A percentile compares a stretch with the other conserved stretches of the same genome.
phyloP scores from a whole-genome alignment of 2,888 invertebrate genomes.

The Lymantria monacha region DNA sequence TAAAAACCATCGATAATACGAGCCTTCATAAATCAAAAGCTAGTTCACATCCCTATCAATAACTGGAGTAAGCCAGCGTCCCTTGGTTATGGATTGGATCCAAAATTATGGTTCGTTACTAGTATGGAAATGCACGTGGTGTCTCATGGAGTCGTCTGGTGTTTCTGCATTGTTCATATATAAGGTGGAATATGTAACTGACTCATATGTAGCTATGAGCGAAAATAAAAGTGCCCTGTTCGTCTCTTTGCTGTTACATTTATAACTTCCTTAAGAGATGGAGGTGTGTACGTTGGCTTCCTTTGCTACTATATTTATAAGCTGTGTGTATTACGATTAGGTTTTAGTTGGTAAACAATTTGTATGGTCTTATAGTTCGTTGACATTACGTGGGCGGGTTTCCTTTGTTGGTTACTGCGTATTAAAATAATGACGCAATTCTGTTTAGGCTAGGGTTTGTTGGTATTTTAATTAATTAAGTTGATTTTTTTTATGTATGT shows the following conservation, averaged over 20 bases:
- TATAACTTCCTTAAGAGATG: conserved; percentile 16
- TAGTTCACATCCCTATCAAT: conserved; percentile 28
- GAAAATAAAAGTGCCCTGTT: conserved; percentile 35
- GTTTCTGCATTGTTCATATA: conserved; percentile 44
- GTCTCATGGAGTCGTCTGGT: conserved; percentile 40
- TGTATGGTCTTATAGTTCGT: background rate
- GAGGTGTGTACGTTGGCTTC: conserved; percentile 15
- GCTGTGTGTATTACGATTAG: background rate
- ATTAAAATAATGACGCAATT: too few species aligned
- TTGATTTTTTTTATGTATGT: too few species aligned
- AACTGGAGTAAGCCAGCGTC: conserved; percentile 55
- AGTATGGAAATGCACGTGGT: conserved; percentile 71
- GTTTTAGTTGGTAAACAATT: background rate
- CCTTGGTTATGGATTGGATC: conserved; percentile 67
- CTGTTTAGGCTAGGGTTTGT: too few species aligned
- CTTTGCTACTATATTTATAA: conserved; percentile 12
- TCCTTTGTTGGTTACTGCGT: background rate
- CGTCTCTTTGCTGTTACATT: conserved; percentile 8
- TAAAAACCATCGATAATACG: background rate
- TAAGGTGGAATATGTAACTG: conserved; percentile 13
- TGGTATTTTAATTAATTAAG: too few species aligned
- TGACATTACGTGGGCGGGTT: background rate
- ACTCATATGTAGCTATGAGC: conserved; percentile 15
- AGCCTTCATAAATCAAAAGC: background rate
- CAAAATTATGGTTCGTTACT: conserved; percentile 69